phyloP scores from a whole-genome alignment of 2,888 invertebrate species.

The Caenorhabditis becei region DNA sequence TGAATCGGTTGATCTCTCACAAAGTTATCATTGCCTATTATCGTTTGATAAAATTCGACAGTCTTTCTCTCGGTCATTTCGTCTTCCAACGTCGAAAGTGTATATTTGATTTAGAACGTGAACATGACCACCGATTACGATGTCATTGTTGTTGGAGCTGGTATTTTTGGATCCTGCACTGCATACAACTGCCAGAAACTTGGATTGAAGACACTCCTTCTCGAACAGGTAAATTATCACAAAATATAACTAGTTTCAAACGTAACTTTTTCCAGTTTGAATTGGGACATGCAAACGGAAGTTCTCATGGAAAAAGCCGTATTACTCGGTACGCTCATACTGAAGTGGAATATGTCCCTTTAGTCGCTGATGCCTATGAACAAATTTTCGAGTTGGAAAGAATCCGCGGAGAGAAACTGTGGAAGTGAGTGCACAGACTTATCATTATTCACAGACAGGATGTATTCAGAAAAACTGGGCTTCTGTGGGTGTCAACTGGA shows the following conservation, averaged over 20 bases:
- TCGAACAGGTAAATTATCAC: slow-evolving; percentile 74
- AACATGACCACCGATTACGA: slow-evolving; percentile 62
- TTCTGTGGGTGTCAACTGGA: slow-evolving; percentile 66
- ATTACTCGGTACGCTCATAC: slow-evolving; percentile 79
- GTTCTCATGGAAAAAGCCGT: slow-evolving; percentile 78
- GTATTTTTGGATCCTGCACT: slow-evolving; percentile 76
- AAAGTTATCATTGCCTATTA: slow-evolving; percentile 3
- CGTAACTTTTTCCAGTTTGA: slow-evolving; percentile 64
- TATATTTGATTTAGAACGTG: background rate
- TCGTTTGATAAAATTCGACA: slow-evolving; percentile 13
- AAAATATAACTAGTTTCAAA: background rate
- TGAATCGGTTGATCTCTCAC: slow-evolving; percentile 2
- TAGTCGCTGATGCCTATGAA: slow-evolving; percentile 67
- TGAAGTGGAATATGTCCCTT: slow-evolving; percentile 69
- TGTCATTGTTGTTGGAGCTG: slow-evolving; percentile 78
- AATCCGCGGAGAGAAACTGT: slow-evolving; percentile 62
- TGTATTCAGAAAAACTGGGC: slow-evolving; percentile 68
- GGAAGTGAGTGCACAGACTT: slow-evolving; percentile 60
- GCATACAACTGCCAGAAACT: slow-evolving; percentile 77
- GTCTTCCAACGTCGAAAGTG: background rate
- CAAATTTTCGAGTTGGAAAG: slow-evolving; percentile 70
- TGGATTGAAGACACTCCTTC: slow-evolving; percentile 75
- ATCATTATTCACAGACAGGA: background rate
- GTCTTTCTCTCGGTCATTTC: slow-evolving; percentile 8
- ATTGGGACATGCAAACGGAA: slow-evolving; percentile 74